Evolutionary conservation across 2,888 invertebrate genomes (phyloP), one percentile per base, ranked within the genome.

Genomic region (Campoletis raptor): DNA sequence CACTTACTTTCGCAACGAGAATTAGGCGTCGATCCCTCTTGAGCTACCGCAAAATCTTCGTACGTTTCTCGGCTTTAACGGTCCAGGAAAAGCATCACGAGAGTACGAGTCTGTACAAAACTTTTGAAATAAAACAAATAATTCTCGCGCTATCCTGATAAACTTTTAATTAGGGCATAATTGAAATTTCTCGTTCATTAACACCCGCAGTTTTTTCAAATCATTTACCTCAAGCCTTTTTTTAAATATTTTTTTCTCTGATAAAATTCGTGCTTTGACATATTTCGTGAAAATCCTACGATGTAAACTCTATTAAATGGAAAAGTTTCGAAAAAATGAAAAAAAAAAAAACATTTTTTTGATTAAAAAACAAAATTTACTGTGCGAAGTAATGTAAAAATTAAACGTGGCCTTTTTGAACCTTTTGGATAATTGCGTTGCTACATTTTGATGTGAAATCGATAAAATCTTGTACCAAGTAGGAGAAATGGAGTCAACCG

Each of bases 1-100:
- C 45, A 37, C 79, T 57, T 77, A 69, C 45, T 36, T 12, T 45
- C 36, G 73, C 66, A 69, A 84, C 76, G 54, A 40, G 77, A 81
- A 85, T 85, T 77, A 81, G 37, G 52, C 42, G 74, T 76, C 85
- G 72, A 85, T 72, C 85, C 36, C n/a, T 61, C 61, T 80, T 40
- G n/a, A 70, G 64, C 67, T 30, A 70, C 57, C 76, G 76, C 74
- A 70, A 76, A 76, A 81, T 81, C 64, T 54, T 73, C 52, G 48
- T 64, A 73, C 81, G 52, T 81, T 64, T 64, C 48, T 5, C 36
- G 42, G 64, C 80, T 80, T 76, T 80, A 76, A 54, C 80, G 64
- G 61, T 69, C 61, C 74, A 48, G 40, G 40, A 42, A 80, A 76
- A 42, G 42, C 79, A 52, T 76, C 24, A 3, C 79, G 37, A 36